Conservation (phyloP, 2,113 vertebrate species). For the Cephalophus harveyi region DNA sequence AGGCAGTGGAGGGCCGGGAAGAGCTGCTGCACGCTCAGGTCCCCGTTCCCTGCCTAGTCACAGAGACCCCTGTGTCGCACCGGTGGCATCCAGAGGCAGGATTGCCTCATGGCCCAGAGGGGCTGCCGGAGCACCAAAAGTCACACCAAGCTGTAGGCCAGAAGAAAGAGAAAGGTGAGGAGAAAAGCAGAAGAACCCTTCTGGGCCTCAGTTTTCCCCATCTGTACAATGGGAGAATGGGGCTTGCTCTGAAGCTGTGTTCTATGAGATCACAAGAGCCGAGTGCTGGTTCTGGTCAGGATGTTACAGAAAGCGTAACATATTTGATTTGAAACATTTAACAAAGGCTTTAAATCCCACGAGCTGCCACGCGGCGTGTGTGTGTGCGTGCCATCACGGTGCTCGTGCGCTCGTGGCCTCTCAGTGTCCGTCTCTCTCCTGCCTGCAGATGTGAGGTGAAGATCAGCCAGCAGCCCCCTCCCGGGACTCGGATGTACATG, state of each 20-base stretch:
- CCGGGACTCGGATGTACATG: slow-evolving; percentile 87
- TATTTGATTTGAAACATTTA: background rate
- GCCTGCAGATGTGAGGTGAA: slow-evolving; percentile 97
- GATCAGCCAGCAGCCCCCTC: slow-evolving; percentile 85
- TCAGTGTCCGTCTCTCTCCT: slow-evolving; percentile 69
- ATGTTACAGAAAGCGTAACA: background rate
- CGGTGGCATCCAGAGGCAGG: background rate
- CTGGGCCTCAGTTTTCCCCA: slow-evolving; percentile 26
- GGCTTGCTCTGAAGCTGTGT: background rate
- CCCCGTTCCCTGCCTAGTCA: background rate
- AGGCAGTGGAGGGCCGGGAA: background rate
- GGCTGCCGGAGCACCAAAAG: background rate
- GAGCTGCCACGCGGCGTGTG: too few species aligned
- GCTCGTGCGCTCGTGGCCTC: background rate
- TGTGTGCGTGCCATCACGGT: background rate
- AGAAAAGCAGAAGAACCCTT: background rate
- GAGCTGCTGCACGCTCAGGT: background rate
- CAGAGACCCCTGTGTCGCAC: background rate
- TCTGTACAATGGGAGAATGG: background rate
- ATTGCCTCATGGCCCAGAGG: background rate
- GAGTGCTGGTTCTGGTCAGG: background rate
- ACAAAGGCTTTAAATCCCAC: background rate
- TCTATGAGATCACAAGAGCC: background rate
- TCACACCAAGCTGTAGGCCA: background rate
- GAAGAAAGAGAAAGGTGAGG: background rate